A percentile compares a stretch with the other conserved stretches of the same genome.
Conservation (phyloP, 2,113 vertebrate species). For the Melanostigma gelatinosum region DNA sequence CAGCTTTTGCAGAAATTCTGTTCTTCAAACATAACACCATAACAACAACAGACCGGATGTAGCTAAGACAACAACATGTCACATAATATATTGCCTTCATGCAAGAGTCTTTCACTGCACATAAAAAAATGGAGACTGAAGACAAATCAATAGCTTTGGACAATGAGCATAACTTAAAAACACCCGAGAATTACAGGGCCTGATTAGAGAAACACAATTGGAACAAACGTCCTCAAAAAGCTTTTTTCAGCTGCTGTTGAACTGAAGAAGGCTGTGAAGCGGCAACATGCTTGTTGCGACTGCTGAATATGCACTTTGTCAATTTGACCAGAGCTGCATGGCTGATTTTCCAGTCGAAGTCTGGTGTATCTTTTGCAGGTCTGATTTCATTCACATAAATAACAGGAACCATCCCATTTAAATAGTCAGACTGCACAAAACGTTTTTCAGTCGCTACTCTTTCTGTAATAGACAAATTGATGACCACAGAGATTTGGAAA, state of each 20-base stretch:
- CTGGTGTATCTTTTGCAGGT: constrained; percentile 39
- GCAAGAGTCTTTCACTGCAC: neutral
- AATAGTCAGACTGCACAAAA: constrained; percentile 23
- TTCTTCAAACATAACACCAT: neutral
- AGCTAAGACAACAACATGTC: neutral
- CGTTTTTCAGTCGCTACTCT: constrained; percentile 9
- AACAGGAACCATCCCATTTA: constrained; percentile 24
- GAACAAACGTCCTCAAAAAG: neutral
- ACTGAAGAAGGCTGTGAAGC: constrained; percentile 9
- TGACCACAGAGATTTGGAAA: constrained; percentile 42
- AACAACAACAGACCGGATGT: neutral
- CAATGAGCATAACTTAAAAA: constrained; percentile 17
- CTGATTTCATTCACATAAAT: constrained; percentile 55
- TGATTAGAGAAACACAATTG: constrained; percentile 37
- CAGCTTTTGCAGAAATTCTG: neutral
- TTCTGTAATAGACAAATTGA: constrained; percentile 27
- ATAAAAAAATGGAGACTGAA: constrained; percentile 19
- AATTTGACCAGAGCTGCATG: constrained; percentile 31
- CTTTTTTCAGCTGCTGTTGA: constrained; percentile 8
- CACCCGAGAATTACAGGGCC: constrained; percentile 8
- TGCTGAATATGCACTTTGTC: constrained; percentile 47
- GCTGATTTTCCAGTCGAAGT: constrained; percentile 30
- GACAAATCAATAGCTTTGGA: constrained; percentile 14
- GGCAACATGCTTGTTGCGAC: constrained; percentile 16
- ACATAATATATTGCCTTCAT: neutral